These are phyloP conservation scores for Cataglyphis cursor DNA, from an alignment of 2,888 invertebrate species.

Conservation along the genomic window DNA sequence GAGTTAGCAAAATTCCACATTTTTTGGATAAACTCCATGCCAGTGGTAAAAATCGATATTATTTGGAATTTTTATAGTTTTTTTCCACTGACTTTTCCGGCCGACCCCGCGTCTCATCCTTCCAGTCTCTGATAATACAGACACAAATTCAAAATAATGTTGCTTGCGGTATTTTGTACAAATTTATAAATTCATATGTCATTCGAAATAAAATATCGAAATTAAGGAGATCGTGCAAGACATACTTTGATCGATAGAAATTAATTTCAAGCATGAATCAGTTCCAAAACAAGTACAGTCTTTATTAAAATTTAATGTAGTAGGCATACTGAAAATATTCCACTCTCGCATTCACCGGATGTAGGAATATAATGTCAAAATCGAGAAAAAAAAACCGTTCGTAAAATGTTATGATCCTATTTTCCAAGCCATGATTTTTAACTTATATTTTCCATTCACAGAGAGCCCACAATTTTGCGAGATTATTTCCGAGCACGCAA, in stretches of 20 bases:
- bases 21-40: no score
- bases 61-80: no score
- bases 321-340: conserved; percentile 8
- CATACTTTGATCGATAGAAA: not conserved
- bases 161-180: not conserved
- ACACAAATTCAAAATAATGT: not conserved
- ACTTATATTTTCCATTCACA: conserved; percentile 13
- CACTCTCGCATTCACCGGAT: not conserved
- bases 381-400: conserved; percentile 17
- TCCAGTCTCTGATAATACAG: not conserved
- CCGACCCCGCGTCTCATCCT: not conserved
- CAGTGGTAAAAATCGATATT: no score
- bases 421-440: conserved; percentile 20
- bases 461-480: not conserved
- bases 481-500: conserved; percentile 30
- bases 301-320: not conserved
- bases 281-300: not conserved
- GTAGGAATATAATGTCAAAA: not conserved
- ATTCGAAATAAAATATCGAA: not conserved
- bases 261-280: not conserved
- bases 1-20: no score
- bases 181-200: not conserved
- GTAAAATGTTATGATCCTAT: conserved; percentile 8
- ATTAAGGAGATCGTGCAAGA: not conserved
- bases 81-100: no score